Conservation (phyloP, 2,797 vertebrate species). For the Poecilia wingei region DNA sequence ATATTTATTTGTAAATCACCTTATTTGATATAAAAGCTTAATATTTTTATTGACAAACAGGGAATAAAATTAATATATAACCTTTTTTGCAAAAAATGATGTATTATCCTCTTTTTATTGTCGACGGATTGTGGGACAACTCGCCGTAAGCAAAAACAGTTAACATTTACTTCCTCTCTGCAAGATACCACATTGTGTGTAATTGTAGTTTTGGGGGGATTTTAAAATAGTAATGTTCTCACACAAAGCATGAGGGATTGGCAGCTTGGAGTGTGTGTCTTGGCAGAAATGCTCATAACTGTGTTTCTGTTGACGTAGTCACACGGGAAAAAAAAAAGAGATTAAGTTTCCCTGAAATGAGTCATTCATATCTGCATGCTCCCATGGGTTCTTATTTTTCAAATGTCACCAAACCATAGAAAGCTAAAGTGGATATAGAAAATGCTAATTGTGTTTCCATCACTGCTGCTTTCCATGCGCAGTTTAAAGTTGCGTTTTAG, state of each 20-base stretch:
- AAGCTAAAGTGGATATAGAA: background rate
- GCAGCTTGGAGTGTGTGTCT: background rate
- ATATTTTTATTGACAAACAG: background rate
- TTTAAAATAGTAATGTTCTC: background rate
- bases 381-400: background rate
- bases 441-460: background rate
- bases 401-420: background rate
- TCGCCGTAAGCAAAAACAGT: background rate
- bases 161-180: background rate
- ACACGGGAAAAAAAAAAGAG: background rate
- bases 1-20: background rate
- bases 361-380: constrained; percentile 2
- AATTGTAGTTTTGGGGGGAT: background rate
- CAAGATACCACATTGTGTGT: background rate
- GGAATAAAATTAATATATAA: background rate
- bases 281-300: background rate
- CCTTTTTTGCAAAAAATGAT: background rate
- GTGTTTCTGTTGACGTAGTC: background rate
- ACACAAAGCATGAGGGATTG: background rate
- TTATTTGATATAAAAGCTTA: background rate
- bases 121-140: background rate
- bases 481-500: background rate
- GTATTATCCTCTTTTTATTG: background rate
- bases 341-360: background rate
- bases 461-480: background rate